phyloP scores from a whole-genome alignment of 2,113 vertebrate species.

The Abramis brama region DNA sequence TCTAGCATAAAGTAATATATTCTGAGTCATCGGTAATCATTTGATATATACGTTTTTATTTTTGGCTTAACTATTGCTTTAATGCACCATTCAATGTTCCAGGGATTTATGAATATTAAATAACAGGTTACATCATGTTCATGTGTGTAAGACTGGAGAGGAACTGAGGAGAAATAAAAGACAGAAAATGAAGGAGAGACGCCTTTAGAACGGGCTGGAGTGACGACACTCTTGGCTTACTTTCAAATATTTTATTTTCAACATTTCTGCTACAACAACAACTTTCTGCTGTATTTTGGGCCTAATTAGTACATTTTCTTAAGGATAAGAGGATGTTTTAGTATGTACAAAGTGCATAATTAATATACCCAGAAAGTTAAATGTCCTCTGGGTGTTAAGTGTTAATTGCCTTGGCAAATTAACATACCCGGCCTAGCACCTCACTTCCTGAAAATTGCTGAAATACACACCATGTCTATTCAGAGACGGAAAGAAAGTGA shows the following conservation, averaged over 20 bases:
- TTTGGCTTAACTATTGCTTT: conserved; percentile 15
- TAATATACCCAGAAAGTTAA: conserved; percentile 77
- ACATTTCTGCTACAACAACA: conserved; percentile 70
- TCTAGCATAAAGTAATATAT: neutral
- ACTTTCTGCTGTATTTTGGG: conserved; percentile 54
- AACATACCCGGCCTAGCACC: conserved; percentile 70
- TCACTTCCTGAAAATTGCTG: conserved; percentile 58
- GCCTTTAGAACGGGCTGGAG: conserved; percentile 43
- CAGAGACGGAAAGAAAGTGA: conserved; percentile 7
- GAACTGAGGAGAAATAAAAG: conserved; percentile 51
- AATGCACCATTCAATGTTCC: conserved; percentile 61
- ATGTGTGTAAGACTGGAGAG: conserved; percentile 60
- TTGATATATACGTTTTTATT: conserved; percentile 22
- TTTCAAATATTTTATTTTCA: conserved; percentile 70
- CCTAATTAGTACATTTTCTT: conserved; percentile 71
- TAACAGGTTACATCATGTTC: conserved; percentile 52
- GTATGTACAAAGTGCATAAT: conserved; percentile 80
- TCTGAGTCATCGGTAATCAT: too few species aligned
- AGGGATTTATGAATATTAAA: conserved; percentile 72
- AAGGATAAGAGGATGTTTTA: conserved; percentile 72
- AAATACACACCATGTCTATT: conserved; percentile 30
- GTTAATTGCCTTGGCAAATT: conserved; percentile 74
- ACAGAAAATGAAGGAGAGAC: conserved; percentile 47
- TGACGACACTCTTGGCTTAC: conserved; percentile 65
- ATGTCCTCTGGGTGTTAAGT: conserved; percentile 71